A percentile compares a stretch with the other conserved stretches of the same genome.
Evolutionary conservation across 2,888 invertebrate species (phyloP).

Genomic region (Drosophila cracens): DNA sequence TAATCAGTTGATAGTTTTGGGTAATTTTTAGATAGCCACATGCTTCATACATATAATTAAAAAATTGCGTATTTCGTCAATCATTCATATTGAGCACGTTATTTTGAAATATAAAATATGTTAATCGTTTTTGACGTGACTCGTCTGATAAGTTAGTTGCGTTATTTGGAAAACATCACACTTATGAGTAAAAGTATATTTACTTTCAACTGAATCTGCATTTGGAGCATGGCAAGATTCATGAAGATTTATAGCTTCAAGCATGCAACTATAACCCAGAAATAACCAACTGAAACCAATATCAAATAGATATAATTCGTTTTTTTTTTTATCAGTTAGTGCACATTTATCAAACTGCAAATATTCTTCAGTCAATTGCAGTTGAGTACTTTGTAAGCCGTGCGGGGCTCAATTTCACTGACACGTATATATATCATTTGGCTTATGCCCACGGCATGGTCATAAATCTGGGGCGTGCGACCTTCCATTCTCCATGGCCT

Average conservation of each 20-base stretch:
- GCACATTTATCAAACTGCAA: conserved; percentile 28
- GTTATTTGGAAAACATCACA: not conserved
- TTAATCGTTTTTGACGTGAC: not conserved
- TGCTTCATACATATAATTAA: not conserved
- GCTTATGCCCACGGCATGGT: conserved; percentile 44
- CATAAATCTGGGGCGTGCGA: conserved; percentile 61
- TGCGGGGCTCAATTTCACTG: conserved; percentile 50
- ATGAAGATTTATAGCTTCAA: not conserved
- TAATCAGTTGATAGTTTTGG: not conserved
- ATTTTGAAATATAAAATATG: not conserved
- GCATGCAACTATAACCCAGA: not conserved
- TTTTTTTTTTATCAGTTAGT: not conserved
- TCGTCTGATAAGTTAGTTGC: not conserved
- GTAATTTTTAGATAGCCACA: not conserved
- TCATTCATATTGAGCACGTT: not conserved
- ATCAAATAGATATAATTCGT: not conserved
- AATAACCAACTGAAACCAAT: not conserved
- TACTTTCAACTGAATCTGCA: not conserved
- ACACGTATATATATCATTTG: conserved; percentile 42
- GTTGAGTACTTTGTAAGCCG: not conserved
- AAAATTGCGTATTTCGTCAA: not conserved
- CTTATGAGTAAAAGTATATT: not conserved
- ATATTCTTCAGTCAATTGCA: conserved; percentile 9
- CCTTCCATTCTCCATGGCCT: conserved; percentile 20
- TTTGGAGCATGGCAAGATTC: not conserved